A percentile compares a stretch with the other conserved stretches of the same genome.
Evolutionary conservation across 2,888 invertebrate species (phyloP).

Genomic region (Dynastes grantii): DNA sequence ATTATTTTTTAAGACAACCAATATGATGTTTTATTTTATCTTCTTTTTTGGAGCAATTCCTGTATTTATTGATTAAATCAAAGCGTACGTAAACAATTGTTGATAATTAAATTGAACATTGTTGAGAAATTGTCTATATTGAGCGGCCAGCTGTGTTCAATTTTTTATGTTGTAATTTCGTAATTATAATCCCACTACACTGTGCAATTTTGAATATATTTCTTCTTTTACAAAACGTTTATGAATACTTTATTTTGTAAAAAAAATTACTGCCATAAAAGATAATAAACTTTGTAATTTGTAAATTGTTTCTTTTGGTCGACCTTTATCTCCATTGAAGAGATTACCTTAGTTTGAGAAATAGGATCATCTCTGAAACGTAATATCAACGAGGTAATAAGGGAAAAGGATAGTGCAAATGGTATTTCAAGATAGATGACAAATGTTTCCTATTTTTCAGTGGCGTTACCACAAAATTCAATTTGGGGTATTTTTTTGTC

Average conservation of each 20-base stretch:
- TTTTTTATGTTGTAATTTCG: slow-evolving; percentile 54
- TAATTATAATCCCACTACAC: slow-evolving; percentile 46
- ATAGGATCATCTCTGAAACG: too few relatives aligned
- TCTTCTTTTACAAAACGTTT: slow-evolving; percentile 38
- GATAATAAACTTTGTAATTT: slow-evolving; percentile 54
- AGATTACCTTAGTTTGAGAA: too few relatives aligned
- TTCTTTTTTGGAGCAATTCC: slow-evolving; percentile 32
- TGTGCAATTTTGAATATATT: slow-evolving; percentile 48
- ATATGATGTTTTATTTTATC: slow-evolving; percentile 17
- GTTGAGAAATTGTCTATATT: slow-evolving; percentile 49
- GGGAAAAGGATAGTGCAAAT: too few relatives aligned
- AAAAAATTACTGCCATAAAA: slow-evolving; percentile 52
- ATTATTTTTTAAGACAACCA: slow-evolving; percentile 40
- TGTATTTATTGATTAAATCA: slow-evolving; percentile 45
- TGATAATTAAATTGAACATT: slow-evolving; percentile 48
- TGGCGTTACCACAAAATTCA: too few relatives aligned
- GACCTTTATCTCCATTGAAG: too few relatives aligned
- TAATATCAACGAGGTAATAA: too few relatives aligned
- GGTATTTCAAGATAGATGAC: too few relatives aligned
- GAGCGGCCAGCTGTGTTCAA: slow-evolving; percentile 57
- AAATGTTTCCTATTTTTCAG: too few relatives aligned
- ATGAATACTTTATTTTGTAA: slow-evolving; percentile 45
- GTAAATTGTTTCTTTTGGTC: slow-evolving; percentile 2
- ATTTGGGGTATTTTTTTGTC: too few relatives aligned
- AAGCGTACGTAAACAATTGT: background rate